Conservation (phyloP, 2,113 vertebrate species). For the Dasyurus viverrinus region DNA sequence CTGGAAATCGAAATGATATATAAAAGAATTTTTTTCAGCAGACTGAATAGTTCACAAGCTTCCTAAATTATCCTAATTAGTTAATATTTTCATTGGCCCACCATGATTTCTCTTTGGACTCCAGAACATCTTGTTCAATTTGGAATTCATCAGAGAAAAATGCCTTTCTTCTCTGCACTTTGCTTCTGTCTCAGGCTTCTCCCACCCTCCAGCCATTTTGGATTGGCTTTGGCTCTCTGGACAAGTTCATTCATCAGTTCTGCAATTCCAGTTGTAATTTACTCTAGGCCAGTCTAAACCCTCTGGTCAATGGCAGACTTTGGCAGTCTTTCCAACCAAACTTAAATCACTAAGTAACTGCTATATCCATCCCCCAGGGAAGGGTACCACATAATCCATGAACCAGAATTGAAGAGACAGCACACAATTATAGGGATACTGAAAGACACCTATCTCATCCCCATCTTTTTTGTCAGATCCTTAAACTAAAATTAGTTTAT, state of each 20-base stretch:
- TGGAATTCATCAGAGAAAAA: not conserved
- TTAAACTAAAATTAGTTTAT: not conserved
- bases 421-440: not conserved
- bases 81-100: not conserved
- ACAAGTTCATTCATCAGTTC: not conserved
- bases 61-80: not conserved
- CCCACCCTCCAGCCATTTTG: not conserved
- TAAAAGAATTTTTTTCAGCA: not conserved
- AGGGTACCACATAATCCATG: not conserved
- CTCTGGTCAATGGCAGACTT: not conserved
- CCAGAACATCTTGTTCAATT: not conserved
- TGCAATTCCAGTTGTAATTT: not conserved
- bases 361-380: not conserved
- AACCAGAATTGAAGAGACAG: not conserved
- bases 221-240: not conserved
- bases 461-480: not conserved
- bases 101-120: not conserved
- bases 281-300: not conserved
- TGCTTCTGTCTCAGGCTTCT: not conserved
- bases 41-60: not conserved
- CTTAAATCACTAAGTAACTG: not conserved
- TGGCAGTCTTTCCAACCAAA: not conserved
- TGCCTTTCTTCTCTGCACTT: not conserved
- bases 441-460: not conserved
- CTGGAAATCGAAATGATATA: not conserved